Conservation (phyloP, 37 sponge, comb jelly and placozoan species). For the Hormiphora californensis region DNA sequence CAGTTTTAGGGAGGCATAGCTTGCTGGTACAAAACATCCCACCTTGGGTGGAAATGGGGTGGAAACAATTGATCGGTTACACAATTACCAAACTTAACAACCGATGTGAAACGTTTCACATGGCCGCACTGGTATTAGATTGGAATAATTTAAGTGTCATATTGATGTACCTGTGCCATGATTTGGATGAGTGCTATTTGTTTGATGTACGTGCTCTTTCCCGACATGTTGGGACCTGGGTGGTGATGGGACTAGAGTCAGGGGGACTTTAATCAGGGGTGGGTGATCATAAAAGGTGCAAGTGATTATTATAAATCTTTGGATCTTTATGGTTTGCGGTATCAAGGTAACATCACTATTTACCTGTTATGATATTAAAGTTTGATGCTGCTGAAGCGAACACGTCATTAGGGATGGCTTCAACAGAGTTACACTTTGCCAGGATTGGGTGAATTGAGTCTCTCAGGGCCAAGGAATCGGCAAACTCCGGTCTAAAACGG, state of each 20-base stretch:
- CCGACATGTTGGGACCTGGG: conserved; percentile 43
- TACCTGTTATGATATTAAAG: conserved; percentile 87
- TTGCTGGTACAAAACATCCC: conserved; percentile 90
- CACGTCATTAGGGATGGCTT: conserved; percentile 35
- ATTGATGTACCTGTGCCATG: conserved; percentile 63
- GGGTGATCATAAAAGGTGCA: too few relatives aligned
- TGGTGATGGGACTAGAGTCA: too few relatives aligned
- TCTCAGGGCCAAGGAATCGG: conserved; percentile 89
- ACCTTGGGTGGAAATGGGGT: too few relatives aligned
- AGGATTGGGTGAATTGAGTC: conserved; percentile 88
- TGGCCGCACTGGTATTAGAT: too few relatives aligned
- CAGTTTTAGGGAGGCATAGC: conserved; percentile 84
- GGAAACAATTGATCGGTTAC: too few relatives aligned
- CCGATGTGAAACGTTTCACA: too few relatives aligned
- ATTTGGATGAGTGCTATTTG: conserved; percentile 84
- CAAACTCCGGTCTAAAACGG: conserved; percentile 71
- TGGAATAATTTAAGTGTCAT: too few relatives aligned
- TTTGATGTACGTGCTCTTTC: conserved; percentile 62
- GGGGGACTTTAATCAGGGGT: too few relatives aligned
- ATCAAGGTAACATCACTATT: too few relatives aligned
- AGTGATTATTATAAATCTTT: too few relatives aligned
- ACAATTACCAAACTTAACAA: too few relatives aligned
- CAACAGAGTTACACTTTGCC: conserved; percentile 61
- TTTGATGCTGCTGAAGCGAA: conserved; percentile 68
- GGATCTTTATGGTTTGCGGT: too few relatives aligned